phyloP scores from a whole-genome alignment of 2,113 vertebrate species.

The Acrocephalus kingi region DNA sequence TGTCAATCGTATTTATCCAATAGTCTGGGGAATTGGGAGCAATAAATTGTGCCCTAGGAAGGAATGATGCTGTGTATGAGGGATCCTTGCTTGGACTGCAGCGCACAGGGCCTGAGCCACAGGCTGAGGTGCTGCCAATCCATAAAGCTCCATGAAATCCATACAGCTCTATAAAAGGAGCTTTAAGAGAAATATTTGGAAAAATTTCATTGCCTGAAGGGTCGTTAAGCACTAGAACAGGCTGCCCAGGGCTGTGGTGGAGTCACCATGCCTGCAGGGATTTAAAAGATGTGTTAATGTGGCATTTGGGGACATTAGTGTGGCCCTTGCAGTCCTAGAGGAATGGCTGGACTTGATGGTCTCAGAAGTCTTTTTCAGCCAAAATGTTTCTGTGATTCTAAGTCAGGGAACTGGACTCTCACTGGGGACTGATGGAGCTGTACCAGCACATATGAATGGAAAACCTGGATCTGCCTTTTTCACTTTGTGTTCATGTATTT shows the following conservation, averaged over 20 bases:
- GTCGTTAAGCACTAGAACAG: background rate
- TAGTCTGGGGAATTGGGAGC: background rate
- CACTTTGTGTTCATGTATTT: background rate
- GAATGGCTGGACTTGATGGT: background rate
- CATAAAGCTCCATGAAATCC: background rate
- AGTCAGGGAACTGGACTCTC: background rate
- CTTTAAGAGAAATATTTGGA: background rate
- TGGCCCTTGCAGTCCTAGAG: background rate
- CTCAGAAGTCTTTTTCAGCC: background rate
- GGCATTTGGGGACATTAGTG: background rate
- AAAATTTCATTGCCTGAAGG: background rate
- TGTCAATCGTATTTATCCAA: background rate
- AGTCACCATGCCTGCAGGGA: background rate
- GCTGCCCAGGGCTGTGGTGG: background rate
- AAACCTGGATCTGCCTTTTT: background rate
- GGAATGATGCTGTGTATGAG: background rate
- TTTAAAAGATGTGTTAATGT: background rate
- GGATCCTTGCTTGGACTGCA: background rate
- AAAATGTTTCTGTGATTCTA: background rate
- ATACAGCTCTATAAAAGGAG: background rate
- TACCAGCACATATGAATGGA: background rate
- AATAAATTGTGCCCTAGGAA: background rate
- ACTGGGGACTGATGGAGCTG: background rate
- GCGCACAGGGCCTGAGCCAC: background rate
- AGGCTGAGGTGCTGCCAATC: background rate